Evolutionary conservation across 2,113 vertebrate genomes (phyloP).

Genomic region (Leptocoma aspasia): DNA sequence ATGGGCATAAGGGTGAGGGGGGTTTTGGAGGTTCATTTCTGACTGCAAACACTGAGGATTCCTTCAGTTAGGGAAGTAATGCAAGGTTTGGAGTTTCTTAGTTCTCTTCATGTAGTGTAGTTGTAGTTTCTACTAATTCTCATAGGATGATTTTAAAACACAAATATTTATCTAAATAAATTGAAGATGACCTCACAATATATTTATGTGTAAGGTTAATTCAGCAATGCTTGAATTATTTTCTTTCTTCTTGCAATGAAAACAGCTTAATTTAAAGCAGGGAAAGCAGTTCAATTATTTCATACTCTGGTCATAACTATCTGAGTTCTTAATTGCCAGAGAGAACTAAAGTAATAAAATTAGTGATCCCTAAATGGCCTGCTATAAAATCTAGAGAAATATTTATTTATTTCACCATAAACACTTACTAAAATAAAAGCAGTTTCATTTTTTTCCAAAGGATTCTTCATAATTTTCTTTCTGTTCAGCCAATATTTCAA

Average conservation of each 20-base stretch:
- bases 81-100: neutral
- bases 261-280: neutral
- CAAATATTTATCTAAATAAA: constrained; percentile 14
- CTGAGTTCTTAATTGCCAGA: constrained; percentile 8
- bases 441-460: neutral
- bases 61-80: neutral
- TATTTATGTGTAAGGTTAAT: neutral
- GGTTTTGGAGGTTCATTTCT: neutral
- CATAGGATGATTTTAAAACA: neutral
- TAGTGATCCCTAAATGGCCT: constrained; percentile 27
- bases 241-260: neutral
- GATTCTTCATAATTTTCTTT: neutral
- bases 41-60: neutral
- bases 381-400: neutral
- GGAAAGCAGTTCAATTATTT: constrained; percentile 29
- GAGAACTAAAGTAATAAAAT: constrained; percentile 22
- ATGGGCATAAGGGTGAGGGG: rapidly evolving
- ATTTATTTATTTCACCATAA: constrained; percentile 2
- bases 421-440: constrained; percentile 2
- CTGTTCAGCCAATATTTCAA: neutral
- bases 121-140: neutral
- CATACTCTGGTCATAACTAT: neutral
- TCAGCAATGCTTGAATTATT: neutral
- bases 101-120: neutral
- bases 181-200: neutral